These are phyloP conservation scores for Columba guinea DNA, from an alignment of 2,797 vertebrate species.

Conservation along the genomic window DNA sequence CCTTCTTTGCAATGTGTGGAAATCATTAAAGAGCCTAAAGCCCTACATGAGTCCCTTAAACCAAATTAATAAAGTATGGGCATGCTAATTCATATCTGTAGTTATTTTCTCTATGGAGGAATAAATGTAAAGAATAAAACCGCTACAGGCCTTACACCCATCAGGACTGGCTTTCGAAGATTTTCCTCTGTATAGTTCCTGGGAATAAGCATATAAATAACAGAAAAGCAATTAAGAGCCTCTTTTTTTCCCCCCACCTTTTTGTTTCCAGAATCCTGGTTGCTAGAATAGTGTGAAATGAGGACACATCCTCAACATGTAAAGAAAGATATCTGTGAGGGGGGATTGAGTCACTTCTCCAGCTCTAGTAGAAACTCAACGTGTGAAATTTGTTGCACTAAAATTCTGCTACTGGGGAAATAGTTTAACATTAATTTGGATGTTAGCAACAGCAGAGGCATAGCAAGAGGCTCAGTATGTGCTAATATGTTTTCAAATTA, in stretches of 20 bases:
- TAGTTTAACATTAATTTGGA: background rate
- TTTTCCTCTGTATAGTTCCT: background rate
- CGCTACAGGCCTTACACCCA: background rate
- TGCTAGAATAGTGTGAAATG: background rate
- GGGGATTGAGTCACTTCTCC: background rate
- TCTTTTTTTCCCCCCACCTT: background rate
- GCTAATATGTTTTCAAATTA: background rate
- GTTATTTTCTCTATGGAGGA: background rate
- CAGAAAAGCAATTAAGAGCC: background rate
- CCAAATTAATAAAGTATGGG: background rate
- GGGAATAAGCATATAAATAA: background rate
- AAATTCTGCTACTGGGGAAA: background rate
- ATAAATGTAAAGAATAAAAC: background rate
- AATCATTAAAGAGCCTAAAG: background rate
- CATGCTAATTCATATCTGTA: background rate
- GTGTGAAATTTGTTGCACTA: background rate
- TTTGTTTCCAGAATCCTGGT: background rate
- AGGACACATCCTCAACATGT: background rate
- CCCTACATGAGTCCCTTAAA: background rate
- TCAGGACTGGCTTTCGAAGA: background rate
- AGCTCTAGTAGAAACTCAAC: background rate
- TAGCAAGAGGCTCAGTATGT: background rate
- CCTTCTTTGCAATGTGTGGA: background rate
- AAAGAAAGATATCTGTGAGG: background rate
- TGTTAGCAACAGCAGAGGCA: background rate